phyloP scores from a whole-genome alignment of 53 echinoderm and acorn worm species.

The Astropecten irregularis region DNA sequence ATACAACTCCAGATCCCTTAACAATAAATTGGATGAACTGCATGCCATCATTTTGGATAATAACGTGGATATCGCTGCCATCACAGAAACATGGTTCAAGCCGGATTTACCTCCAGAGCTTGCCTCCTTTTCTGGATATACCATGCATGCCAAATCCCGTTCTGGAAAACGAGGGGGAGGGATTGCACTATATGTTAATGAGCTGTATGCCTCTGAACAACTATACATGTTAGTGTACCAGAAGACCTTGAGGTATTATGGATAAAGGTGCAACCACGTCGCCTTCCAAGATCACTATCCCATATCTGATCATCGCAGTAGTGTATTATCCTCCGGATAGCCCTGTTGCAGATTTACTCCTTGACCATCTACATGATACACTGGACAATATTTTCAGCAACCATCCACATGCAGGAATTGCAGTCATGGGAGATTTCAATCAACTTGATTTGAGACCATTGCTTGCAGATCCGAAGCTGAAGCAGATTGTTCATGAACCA shows the following conservation, averaged over 20 bases:
- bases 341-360: neutral
- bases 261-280: neutral
- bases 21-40: too few species aligned
- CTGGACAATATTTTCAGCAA: neutral
- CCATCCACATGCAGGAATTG: neutral
- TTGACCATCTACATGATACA: neutral
- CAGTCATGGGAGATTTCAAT: neutral
- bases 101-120: too few species aligned
- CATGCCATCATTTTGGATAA: too few species aligned
- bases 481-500: neutral
- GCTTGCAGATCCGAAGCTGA: neutral
- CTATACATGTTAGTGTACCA: neutral
- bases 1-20: too few species aligned
- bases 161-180: too few species aligned
- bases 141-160: too few species aligned
- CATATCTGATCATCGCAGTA: neutral
- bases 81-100: too few species aligned
- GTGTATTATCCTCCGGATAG: slow-evolving; percentile 8
- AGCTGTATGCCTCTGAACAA: neutral
- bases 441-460: neutral
- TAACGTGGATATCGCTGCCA: too few species aligned
- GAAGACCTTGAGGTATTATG: slow-evolving; percentile 5
- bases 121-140: too few species aligned
- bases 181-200: too few species aligned
- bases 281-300: neutral